A percentile compares a stretch with the other conserved stretches of the same genome.
Evolutionary conservation across 2,888 invertebrate species (phyloP).

Genomic region (Ormyrus thymus): DNA sequence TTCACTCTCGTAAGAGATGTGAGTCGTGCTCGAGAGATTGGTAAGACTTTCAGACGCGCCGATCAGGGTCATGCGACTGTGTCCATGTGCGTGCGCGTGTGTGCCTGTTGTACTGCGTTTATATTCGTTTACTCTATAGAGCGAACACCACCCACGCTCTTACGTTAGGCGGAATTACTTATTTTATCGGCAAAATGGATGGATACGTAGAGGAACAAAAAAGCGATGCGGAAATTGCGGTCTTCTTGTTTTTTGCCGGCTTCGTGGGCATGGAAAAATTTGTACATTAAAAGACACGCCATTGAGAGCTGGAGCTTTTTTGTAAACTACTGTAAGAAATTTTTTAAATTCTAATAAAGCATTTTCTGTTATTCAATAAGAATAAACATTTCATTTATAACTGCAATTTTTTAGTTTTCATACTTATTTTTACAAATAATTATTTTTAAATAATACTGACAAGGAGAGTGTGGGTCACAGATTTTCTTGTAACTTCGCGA

Average conservation of each 20-base stretch:
- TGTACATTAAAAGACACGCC: no score
- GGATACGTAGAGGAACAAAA: not conserved
- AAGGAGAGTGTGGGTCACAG: no score
- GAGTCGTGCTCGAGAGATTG: conserved; percentile 50
- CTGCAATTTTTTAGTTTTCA: no score
- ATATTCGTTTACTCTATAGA: not conserved
- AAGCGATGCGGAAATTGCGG: conserved; percentile 15
- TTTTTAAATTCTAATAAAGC: no score
- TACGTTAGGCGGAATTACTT: not conserved
- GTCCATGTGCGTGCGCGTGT: not conserved
- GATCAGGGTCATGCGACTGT: conserved; percentile 59
- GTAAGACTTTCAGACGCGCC: conserved; percentile 57
- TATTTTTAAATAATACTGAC: no score
- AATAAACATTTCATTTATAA: no score
- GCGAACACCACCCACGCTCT: not conserved
- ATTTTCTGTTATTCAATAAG: no score
- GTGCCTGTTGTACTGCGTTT: not conserved
- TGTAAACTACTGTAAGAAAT: no score
- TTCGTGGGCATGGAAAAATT: no score
- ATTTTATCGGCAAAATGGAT: conserved; percentile 4
- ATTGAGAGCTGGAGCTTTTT: no score
- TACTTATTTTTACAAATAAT: no score
- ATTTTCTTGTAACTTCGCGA: no score
- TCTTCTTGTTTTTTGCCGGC: not conserved
- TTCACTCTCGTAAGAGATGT: conserved; percentile 68